A percentile compares a stretch with the other conserved stretches of the same genome.
phyloP scores from a whole-genome alignment of 2,888 invertebrate genomes.

The Anorthoa munda region DNA sequence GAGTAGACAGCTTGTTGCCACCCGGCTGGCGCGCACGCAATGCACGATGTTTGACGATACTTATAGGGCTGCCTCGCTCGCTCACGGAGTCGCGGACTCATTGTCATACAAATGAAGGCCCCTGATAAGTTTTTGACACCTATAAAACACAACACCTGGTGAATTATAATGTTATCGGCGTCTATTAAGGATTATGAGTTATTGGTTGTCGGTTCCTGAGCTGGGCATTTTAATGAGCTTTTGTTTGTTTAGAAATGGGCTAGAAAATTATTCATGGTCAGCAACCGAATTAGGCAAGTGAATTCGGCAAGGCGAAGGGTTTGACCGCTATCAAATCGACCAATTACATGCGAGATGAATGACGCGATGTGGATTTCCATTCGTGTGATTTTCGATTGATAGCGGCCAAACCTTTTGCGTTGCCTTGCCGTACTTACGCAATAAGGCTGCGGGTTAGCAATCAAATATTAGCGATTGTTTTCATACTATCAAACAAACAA shows the following conservation, averaged over 20 bases:
- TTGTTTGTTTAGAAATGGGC: conserved; percentile 11
- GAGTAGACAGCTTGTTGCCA: conserved; percentile 82
- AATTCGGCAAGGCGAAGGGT: too few species aligned
- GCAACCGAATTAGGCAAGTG: too few species aligned
- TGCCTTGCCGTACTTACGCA: too few species aligned
- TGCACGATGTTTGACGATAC: conserved; percentile 56
- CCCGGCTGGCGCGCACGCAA: conserved; percentile 69
- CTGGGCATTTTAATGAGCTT: conserved; percentile 41
- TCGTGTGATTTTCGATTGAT: too few species aligned
- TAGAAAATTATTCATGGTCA: background rate
- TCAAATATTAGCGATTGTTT: too few species aligned
- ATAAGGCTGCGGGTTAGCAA: too few species aligned
- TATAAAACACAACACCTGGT: conserved; percentile 44
- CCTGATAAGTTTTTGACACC: conserved; percentile 50
- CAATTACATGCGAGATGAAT: too few species aligned
- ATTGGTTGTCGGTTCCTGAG: conserved; percentile 39
- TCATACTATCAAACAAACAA: background rate
- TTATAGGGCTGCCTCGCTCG: conserved; percentile 60
- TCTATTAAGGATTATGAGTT: conserved; percentile 45
- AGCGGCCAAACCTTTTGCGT: too few species aligned
- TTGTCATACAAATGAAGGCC: conserved; percentile 50
- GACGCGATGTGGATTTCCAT: too few species aligned
- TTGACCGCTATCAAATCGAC: too few species aligned
- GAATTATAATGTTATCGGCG: conserved; percentile 57
- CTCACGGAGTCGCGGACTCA: conserved; percentile 36